Evolutionary conservation across 2,113 vertebrate species (phyloP), one percentile per base, ranked within the genome.

Genomic region (Mungos mungo): DNA sequence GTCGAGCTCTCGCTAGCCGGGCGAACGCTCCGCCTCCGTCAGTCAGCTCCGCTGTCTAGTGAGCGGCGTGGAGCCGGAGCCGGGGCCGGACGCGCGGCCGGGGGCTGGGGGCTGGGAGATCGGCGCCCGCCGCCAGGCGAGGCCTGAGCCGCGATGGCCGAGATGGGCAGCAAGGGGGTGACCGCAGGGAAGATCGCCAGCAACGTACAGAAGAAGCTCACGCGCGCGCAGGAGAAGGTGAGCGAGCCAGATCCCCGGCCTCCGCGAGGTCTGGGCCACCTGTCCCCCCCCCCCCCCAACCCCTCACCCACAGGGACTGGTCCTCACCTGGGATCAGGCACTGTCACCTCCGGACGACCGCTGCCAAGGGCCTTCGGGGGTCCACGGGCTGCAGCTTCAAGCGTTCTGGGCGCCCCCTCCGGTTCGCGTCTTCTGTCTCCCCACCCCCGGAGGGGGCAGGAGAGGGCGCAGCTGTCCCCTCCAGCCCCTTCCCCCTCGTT

Each of bases 141-240:
- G 77, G 94, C 76, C 85, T 97, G 96, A 97, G 94, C 98, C 99
- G 99, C 99, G 98, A 99, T 99, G 99, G 99, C 99, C 93, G 99
- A 99, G 99, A 98, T 99, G 98, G 99, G 99, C 98, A 99, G 99
- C 98, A 99, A 99, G 97, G 99, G 99, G 98, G 99, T 99, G 98
- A 99, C 99, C 66, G 99, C 99, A 7, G 99, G 99, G 85, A 99
- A 99, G 97, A 99, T 99, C 90, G 99, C 99, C 65, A 99, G 99
- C 98, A 99, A 99, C 86, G 99, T 99, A 41, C 99, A 99, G 99
- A 99, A 99, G 98, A 99, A 99, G 97, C 99, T 99, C n/a, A 99
- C 99, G 54, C 98, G 99, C 80, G 99, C 99, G 18, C 99, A 99
- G 95, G 99, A 99, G 97, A 99, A 99, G 99, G 99, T 99, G 98